Percentiles rank a stretch among this genome's conserved stretches.
Evolutionary conservation across 2,797 vertebrate species (phyloP).

Genomic region (Otus scops): DNA sequence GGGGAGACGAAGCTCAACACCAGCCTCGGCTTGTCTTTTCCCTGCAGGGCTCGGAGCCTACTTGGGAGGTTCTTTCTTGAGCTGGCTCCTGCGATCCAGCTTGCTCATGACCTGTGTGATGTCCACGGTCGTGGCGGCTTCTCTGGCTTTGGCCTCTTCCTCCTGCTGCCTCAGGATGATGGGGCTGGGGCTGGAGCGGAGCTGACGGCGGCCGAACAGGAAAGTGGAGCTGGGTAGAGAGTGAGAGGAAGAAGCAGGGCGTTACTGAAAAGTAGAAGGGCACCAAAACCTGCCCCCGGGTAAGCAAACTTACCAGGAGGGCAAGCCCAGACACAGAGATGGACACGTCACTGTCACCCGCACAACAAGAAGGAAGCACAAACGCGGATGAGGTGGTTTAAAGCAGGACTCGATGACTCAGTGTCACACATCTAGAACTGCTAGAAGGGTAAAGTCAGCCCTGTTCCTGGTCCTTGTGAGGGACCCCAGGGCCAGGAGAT

Average conservation of each 20-base stretch:
- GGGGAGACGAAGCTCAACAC: slow-evolving; percentile 25
- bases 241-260: not conserved
- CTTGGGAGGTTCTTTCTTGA: slow-evolving; percentile 68
- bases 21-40: slow-evolving; percentile 17
- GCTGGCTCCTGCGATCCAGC: slow-evolving; percentile 85
- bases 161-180: slow-evolving; percentile 90
- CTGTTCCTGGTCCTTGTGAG: not conserved
- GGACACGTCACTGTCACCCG: not conserved
- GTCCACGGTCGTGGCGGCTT: slow-evolving; percentile 87
- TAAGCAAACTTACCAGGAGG: not conserved
- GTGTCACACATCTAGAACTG: not conserved
- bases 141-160: slow-evolving; percentile 86
- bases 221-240: slow-evolving; percentile 74
- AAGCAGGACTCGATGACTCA: not conserved
- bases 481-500: not conserved
- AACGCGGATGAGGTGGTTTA: not conserved
- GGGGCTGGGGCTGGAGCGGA: slow-evolving; percentile 89
- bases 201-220: slow-evolving; percentile 85
- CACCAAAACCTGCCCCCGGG: not conserved
- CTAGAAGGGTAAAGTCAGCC: accelerated
- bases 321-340: not conserved
- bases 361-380: not conserved
- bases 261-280: not conserved
- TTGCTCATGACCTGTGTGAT: slow-evolving; percentile 99
- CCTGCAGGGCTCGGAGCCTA: slow-evolving; percentile 50